Base-by-base conservation (phyloP, 2,797 vertebrate species). In the Garrulus glandarius region DNA sequence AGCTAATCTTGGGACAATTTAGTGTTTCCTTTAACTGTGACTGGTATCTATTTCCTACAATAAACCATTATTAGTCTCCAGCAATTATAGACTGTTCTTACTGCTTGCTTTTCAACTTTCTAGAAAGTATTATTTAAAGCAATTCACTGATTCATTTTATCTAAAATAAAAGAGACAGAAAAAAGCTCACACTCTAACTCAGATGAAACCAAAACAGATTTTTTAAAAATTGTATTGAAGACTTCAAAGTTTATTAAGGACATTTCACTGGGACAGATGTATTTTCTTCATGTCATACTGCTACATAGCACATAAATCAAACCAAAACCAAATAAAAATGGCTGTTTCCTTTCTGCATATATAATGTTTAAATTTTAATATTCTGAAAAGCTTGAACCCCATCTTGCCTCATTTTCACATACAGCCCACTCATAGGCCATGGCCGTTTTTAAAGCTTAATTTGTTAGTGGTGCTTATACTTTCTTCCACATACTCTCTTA, bases 1-100 rank as follows among this genome's bases (percentile, higher is more conserved):
- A 92, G 95, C 98, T 64, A 98, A 98, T 92, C 93, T 56, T 92
- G 97, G 97, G 27, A 98, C 63, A 95, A 98, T 98, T 96, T 98
- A 98, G 87, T 21, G 41, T n/a, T 71, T 59, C 43, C 81, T 77
- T 82, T 85, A 81, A 71, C 69, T 37, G 39, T 50, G 77, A 68
- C 78, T 82, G 63, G n/a, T 52, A 57, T 74, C 13, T 69, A 81
- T 78, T 93, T 85, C 93, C 60, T 85, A 26, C 63, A 92, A 52
- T 39, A 95, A 92, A 74, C 43, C n/a, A n/a, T 34, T 57, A 80
- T 78, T 64, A 30, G 36, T 41, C 39, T 70, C 55, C 53, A 82
- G 77, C 77, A 94, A 11, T 60, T 89, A 24, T 0, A 84, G 65
- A 37, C 49, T 80, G 56, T 34, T 95, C 56, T 79, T 75, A 34